Base-by-base conservation (phyloP, 1,140 invertebrate genomes). In the Rhysida immarginata region DNA sequence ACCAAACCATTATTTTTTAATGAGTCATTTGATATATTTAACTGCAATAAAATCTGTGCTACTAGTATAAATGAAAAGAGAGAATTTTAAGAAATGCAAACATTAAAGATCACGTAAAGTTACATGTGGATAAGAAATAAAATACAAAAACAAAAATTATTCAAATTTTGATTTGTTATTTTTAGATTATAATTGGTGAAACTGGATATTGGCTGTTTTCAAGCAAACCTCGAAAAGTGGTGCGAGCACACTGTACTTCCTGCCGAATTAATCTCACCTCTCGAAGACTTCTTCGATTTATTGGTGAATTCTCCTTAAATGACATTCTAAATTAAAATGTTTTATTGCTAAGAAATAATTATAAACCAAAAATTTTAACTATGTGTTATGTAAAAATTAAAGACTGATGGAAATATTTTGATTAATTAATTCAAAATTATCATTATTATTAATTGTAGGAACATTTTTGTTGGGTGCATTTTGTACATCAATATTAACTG, bases 401-500 rank as follows among this genome's bases (percentile, higher is more conserved):
- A 41, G 11, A 11, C 35, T n/a, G 11, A 41, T 11, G n/a, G 35
- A 11, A 11, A 41, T 41, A 11, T 41, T 11, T 11, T 11, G 11
- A 41, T 41, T 11, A 41, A 41, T 41, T 11, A 11, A 11, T 11
- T 41, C n/a, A 11, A 41, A 11, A 41, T 41, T 41, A 11, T n/a
- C 11, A 41, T n/a, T 11, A 41, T 11, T 41, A 11, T 11, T 41
- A 11, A 11, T 46, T 52, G 5, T 43, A 54, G 53, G 29, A 11
- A 24, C 53, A 21, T 54, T 42, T 43, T n/a, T 54, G 8, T 24
- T 54, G 8, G 53, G 53, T 20, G 8, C 35, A n/a, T 25, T 54
- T 8, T 54, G 27, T 44, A 44, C 42, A 18, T 54, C 53, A 8
- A 54, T 54, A 13, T 53, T 41, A 8, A 54, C 53, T 20, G 53